phyloP scores from a whole-genome alignment of 2,888 invertebrate genomes.

The Abrostola triplasia region DNA sequence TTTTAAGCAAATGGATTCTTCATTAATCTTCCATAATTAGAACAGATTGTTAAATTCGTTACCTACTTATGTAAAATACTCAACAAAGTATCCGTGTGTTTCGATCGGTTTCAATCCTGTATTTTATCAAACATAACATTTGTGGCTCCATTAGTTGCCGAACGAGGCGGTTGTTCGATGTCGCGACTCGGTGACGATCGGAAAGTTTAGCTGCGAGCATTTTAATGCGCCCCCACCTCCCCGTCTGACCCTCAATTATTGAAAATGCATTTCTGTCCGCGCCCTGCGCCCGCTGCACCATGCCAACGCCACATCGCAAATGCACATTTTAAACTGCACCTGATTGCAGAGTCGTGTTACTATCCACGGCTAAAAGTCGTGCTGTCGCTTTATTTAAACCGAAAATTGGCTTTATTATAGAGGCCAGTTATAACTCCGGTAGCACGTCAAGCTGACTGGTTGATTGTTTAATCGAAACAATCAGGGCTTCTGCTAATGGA shows the following conservation, averaged over 20 bases:
- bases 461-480: constrained; percentile 45
- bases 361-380: constrained; percentile 81
- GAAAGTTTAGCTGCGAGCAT: constrained; percentile 82
- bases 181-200: constrained; percentile 70
- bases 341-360: constrained; percentile 87
- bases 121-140: constrained; percentile 14
- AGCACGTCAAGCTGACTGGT: constrained; percentile 45
- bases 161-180: constrained; percentile 51
- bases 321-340: constrained; percentile 88
- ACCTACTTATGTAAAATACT: background rate
- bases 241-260: constrained; percentile 88
- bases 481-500: constrained; percentile 29
- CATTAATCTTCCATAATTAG: no score
- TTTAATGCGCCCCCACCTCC: constrained; percentile 81
- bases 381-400: constrained; percentile 79
- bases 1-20: background rate
- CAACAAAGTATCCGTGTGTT: background rate
- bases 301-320: constrained; percentile 81
- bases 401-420: constrained; percentile 69
- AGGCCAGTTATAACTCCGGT: constrained; percentile 61
- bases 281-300: constrained; percentile 76
- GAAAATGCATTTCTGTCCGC: constrained; percentile 87
- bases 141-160: constrained; percentile 57
- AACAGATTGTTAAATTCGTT: no score
- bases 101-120: background rate